These are phyloP conservation scores for Aphelocoma coerulescens DNA, from an alignment of 2,113 vertebrate species.

Conservation along the genomic window DNA sequence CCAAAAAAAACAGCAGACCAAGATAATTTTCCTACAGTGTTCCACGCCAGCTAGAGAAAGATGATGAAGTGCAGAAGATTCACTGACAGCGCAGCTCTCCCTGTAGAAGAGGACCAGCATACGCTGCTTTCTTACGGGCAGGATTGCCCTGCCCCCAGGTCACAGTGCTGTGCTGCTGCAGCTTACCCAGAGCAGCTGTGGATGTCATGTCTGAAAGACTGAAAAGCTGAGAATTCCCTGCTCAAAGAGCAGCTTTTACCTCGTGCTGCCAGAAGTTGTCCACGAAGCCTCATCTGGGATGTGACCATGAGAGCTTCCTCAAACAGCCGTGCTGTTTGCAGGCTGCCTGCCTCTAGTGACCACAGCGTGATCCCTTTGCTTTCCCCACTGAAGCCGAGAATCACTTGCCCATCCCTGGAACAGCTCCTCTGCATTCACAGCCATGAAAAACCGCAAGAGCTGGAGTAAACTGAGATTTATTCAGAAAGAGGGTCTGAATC, in stretches of 20 bases:
- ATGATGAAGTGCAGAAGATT: neutral
- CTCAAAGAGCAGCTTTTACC: neutral
- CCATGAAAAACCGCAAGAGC: neutral
- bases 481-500: slow-evolving; percentile 12
- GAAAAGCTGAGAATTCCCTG: neutral
- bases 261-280: neutral
- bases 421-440: neutral
- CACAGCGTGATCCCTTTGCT: neutral
- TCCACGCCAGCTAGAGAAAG: neutral
- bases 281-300: neutral
- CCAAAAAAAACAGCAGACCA: slow-evolving; percentile 1
- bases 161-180: neutral
- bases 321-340: neutral
- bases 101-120: neutral
- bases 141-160: neutral
- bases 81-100: neutral
- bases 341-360: neutral
- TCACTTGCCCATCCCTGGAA: neutral
- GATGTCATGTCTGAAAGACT: neutral
- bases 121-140: neutral
- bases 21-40: neutral
- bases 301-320: neutral
- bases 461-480: neutral
- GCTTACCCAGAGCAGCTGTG: neutral
- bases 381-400: neutral